Evolutionary conservation across 1,140 invertebrate species (phyloP), one percentile per base, ranked within the genome.

Genomic region (Hydropsyche tenuis): DNA sequence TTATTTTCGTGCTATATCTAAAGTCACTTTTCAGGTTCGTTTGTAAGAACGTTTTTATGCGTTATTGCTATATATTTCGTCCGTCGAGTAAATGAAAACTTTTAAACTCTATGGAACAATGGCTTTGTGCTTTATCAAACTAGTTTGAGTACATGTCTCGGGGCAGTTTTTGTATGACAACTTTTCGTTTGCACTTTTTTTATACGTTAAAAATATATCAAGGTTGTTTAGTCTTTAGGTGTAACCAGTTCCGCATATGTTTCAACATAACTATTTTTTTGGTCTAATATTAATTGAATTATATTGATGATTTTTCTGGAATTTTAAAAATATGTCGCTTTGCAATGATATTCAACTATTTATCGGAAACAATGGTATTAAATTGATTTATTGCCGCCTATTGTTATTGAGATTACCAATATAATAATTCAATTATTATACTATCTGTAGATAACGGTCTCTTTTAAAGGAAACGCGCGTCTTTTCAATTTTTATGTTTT

Each of bases 131-230:
- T 37, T 37, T 9, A 37, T 46, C 25, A 68, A 48, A 68, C 65
- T 68, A 68, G 65, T 68, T 68, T 68, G 43, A n/a, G 23, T 14
- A 27, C 65, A 42, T 65, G 30, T 42, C 14, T 16, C 1, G 22
- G 56, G 27, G 63, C 20, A 48, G 1, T 48, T 68, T 68, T 68
- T 68, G 18, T 48, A 68, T 43, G 45, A 48, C 65, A 68, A 46
- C 20, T 48, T 68, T 65, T 65, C 16, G 16, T 65, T 6, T 4
- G 12, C 2, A 27, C 5, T 46, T 3, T 64, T 64, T 48, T 48
- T 48, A 6, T 3, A 7, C 1, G n/a, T 48, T 11, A 48, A 51
- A 70, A 56, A 56, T 11, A 16, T 56, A 53, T 70, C 68, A 70
- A 70, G 68, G 68, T 70, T 27, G 22, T 56, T 43, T 56, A 16